Percentiles rank a stretch among this genome's conserved stretches.
These are phyloP conservation scores for Sabatieria punctata DNA, from an alignment of 2,888 invertebrate genomes.

Conservation along the genomic window DNA sequence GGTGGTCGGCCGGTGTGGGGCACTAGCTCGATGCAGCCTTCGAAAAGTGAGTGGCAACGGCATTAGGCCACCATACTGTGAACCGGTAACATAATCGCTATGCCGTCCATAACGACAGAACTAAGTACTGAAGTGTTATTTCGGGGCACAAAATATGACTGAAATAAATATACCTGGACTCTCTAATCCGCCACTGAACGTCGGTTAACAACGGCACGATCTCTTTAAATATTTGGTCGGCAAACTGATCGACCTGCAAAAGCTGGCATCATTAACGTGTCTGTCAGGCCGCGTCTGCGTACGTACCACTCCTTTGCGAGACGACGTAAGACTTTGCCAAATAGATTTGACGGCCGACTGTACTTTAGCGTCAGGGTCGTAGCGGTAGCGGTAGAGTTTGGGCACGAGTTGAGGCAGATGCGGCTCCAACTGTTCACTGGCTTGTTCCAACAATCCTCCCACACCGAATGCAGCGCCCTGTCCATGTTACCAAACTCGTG, in stretches of 20 bases:
- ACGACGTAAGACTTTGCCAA: conserved; percentile 73
- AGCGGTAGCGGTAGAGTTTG: conserved; percentile 51
- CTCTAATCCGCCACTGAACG: conserved; percentile 69
- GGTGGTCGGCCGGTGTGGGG: too few relatives aligned
- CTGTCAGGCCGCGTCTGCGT: too few relatives aligned
- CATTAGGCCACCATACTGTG: too few relatives aligned
- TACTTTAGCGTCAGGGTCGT: conserved; percentile 76
- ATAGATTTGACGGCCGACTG: conserved; percentile 83
- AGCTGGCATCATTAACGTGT: too few relatives aligned
- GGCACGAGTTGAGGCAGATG: conserved; percentile 69
- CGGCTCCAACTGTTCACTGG: conserved; percentile 59
- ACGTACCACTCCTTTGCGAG: conserved; percentile 65
- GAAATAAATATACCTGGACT: conserved; percentile 45
- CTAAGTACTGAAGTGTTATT: too few relatives aligned
- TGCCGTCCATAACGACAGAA: too few relatives aligned
- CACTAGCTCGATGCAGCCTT: too few relatives aligned
- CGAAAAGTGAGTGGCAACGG: too few relatives aligned
- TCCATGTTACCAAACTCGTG: not conserved
- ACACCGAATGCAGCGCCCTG: conserved; percentile 77
- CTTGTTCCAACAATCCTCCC: conserved; percentile 61
- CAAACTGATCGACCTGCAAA: conserved; percentile 56
- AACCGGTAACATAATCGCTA: too few relatives aligned
- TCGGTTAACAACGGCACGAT: conserved; percentile 61
- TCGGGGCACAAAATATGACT: conserved; percentile 2
- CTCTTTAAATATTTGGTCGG: conserved; percentile 61